Evolutionary conservation across 2,888 invertebrate genomes (phyloP).

Genomic region (Brachycybe producta): DNA sequence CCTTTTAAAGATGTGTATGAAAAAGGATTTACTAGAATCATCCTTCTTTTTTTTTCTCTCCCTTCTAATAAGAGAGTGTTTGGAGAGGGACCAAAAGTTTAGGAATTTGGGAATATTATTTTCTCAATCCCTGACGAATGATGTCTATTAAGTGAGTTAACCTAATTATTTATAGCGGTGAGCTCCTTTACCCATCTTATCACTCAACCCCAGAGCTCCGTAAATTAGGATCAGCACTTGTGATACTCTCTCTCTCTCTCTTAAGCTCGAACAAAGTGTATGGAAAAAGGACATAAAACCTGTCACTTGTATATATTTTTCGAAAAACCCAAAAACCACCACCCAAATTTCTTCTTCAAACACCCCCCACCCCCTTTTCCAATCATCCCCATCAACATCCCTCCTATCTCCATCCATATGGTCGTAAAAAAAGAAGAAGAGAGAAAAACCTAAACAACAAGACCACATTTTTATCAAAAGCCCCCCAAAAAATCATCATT

Average conservation of each 20-base stretch:
- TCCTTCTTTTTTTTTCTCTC: too few species aligned
- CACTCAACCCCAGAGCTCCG: slow-evolving; percentile 21
- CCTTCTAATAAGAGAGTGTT: slow-evolving; percentile 11
- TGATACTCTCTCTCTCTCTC: slow-evolving; percentile 20
- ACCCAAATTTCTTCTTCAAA: too few species aligned
- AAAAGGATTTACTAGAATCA: too few species aligned
- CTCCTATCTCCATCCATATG: too few species aligned
- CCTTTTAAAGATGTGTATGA: too few species aligned
- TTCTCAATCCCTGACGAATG: slow-evolving; percentile 21
- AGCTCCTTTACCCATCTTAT: slow-evolving; percentile 22
- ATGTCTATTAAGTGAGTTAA: slow-evolving; percentile 20
- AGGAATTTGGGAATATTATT: slow-evolving; percentile 17
- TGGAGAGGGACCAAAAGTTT: slow-evolving; percentile 4
- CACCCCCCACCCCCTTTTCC: slow-evolving; percentile 4
- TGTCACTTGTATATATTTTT: slow-evolving; percentile 11
- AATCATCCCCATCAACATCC: slow-evolving; percentile 3
- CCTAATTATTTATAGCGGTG: slow-evolving; percentile 22
- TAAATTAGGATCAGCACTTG: slow-evolving; percentile 21
- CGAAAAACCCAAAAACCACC: too few species aligned
- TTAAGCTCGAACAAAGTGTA: too few species aligned
- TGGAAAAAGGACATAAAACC: slow-evolving; percentile 12
- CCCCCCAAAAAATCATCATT: too few species aligned
- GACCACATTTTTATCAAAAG: too few species aligned
- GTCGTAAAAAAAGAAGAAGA: too few species aligned
- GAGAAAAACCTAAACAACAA: too few species aligned